Evolutionary conservation across 2,888 invertebrate species (phyloP), one percentile per base, ranked within the genome.

Genomic region (Scaptomyza parva): DNA sequence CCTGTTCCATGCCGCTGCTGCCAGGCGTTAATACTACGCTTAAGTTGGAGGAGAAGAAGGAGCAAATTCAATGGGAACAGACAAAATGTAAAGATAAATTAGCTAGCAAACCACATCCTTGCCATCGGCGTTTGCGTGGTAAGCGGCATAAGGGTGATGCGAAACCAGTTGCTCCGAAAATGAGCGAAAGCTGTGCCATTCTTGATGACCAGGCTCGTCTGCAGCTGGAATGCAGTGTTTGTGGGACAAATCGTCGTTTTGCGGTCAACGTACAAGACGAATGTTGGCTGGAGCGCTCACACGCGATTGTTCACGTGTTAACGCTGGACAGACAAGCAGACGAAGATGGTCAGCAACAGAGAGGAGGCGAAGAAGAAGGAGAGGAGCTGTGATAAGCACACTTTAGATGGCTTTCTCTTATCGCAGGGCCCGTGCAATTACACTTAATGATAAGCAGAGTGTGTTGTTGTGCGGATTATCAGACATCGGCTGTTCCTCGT

Each of bases 231-330:
- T 92, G 92, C 54, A 63, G 64, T 1, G 72, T 90, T 28, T 92
- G 92, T 58, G 75, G 72, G 1, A 59, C 74, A 11, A 64, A 76
- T 3, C 88, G 86, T 5, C 83, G 86, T 41, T 92, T 89, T 45
- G 59, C 70, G 11, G 52, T 90, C 0, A 85, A 90, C 59, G 52
- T 78, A 0, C 68, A 86, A 0, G 88, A 89, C 54, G 88, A 87
- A 30, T 88, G 91, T 65, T 92, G 92, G 92, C 35, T 89, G 0
- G 92, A 92, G 55, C 88, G 89, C 44, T 53, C 82, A 0, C 75
- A 88, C n/a, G 88, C 91, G 0, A 63, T 90, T 8, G 86, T 75
- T 1, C 85, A 89, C 41, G 70, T 72, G 17, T 5, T 79, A 11
- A 60, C 58, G 5, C 17, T 80, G 9, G 50, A 39, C 14, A 43